phyloP scores from a whole-genome alignment of 2,113 vertebrate genomes.

The Pollachius pollachius region DNA sequence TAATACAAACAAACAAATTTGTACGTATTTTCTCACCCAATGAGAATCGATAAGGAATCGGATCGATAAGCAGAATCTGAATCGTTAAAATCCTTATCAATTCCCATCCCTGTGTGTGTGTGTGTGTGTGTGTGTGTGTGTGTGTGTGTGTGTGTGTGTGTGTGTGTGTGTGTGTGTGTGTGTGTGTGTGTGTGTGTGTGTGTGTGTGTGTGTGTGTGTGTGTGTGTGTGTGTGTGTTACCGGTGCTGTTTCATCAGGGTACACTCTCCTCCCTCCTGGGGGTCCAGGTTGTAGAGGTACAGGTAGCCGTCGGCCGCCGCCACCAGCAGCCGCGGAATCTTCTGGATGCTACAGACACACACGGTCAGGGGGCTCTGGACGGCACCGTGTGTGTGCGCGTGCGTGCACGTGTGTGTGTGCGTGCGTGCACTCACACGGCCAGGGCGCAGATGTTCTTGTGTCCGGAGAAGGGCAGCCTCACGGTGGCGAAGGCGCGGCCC shows the following conservation, averaged over 20 bases:
- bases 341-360: constrained; percentile 83
- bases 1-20: too few relatives aligned
- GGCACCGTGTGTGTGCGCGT: neutral
- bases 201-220: neutral
- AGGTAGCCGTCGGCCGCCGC: constrained; percentile 94
- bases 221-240: constrained; percentile 65
- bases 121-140: neutral
- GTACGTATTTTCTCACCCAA: too few relatives aligned
- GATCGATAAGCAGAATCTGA: too few relatives aligned
- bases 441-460: constrained; percentile 98
- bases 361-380: neutral
- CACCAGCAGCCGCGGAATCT: constrained; percentile 92
- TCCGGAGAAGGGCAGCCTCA: constrained; percentile 94
- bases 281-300: constrained; percentile 97
- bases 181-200: constrained; percentile 29
- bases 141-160: constrained; percentile 29
- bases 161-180: neutral
- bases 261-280: constrained; percentile 96
- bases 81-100: too few relatives aligned
- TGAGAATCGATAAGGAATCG: too few relatives aligned
- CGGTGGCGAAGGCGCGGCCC: constrained; percentile 95
- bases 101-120: too few relatives aligned
- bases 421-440: constrained; percentile 82
- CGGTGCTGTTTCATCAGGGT: constrained; percentile 98
- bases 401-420: neutral